Conservation (phyloP, 2,113 vertebrate species). For the Maccullochella peelii region DNA sequence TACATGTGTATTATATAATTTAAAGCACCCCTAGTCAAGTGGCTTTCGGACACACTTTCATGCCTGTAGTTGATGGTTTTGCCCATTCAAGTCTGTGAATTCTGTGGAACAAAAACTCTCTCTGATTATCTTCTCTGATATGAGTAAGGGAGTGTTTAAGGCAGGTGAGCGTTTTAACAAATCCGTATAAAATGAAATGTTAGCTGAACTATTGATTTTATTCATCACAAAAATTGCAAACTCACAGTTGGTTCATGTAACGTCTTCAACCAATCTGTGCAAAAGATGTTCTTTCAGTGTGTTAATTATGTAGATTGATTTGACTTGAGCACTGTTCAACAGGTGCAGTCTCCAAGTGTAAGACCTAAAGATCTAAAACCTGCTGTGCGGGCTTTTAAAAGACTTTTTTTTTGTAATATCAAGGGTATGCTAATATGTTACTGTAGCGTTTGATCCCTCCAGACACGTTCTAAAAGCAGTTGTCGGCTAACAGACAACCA, state of each 20-base stretch:
- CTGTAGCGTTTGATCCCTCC: slow-evolving; percentile 23
- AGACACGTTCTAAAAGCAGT: slow-evolving; percentile 6
- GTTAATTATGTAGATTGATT: background rate
- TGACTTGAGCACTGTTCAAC: background rate
- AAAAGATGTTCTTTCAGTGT: slow-evolving; percentile 1
- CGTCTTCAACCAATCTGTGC: background rate
- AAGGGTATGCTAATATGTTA: background rate
- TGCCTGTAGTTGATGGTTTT: background rate
- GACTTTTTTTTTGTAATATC: background rate
- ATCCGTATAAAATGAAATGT: background rate
- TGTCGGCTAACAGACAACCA: slow-evolving; percentile 15
- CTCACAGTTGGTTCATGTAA: background rate
- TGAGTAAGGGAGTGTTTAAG: background rate
- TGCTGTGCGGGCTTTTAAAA: slow-evolving; percentile 6
- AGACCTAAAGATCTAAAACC: slow-evolving; percentile 8
- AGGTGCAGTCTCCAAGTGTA: background rate
- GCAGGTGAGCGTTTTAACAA: background rate
- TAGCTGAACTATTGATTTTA: background rate
- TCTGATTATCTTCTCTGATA: background rate
- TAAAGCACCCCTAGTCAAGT: background rate
- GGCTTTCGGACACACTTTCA: background rate
- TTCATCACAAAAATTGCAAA: background rate
- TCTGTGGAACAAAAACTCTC: background rate
- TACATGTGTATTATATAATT: slow-evolving; percentile 1
- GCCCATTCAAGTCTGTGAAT: background rate